Base-by-base conservation (phyloP, 2,888 invertebrate genomes). In the Hymenopus coronatus region DNA sequence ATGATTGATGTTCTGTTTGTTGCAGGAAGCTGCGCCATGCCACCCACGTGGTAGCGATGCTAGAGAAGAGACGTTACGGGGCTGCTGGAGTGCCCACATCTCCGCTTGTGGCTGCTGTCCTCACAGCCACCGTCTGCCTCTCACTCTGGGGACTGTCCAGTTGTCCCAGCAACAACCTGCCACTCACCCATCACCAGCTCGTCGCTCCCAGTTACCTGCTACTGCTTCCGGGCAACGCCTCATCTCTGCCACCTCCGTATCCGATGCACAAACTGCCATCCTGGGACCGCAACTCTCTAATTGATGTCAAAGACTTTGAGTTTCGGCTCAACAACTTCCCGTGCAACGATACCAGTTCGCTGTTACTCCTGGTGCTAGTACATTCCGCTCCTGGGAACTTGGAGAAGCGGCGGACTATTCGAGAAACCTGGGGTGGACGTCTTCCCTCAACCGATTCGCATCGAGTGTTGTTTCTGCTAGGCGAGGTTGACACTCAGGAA, bases 401-500 rank as follows among this genome's bases (percentile, higher is more conserved):
- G 30, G 94, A 94, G 28, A 96, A 96, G 90, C 94, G 97, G n/a
- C 93, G 93, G 87, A 92, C 95, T 0, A 97, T 97, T 88, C 94
- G 97, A 7, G 94, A 95, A 89, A 97, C 97, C 0, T 97, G 97
- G 97, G 97, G 96, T 0, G 83, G 28, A 83, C 70, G 40, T 12
- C 83, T 82, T 82, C n/a, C 54, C 3, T 15, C 54, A 6, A 70
- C 15, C 20, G 83, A 84, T 27, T 6, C 88, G 14, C 85, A 82
- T 54, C 84, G 87, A 28, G 87, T 97, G 0, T 93, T 96, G 9
- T 97, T 97, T 92, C 93, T 97, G 89, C 91, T 97, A 12, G 97
- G 97, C 2, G 93, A 93, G 33, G 92, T 93, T 0, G 92, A 92
- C 84, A 89, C 95, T 15, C 92, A 92, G 28, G 91, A 91, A 15